phyloP scores from a whole-genome alignment of 2,797 vertebrate genomes.

The Poecilia velifera region DNA sequence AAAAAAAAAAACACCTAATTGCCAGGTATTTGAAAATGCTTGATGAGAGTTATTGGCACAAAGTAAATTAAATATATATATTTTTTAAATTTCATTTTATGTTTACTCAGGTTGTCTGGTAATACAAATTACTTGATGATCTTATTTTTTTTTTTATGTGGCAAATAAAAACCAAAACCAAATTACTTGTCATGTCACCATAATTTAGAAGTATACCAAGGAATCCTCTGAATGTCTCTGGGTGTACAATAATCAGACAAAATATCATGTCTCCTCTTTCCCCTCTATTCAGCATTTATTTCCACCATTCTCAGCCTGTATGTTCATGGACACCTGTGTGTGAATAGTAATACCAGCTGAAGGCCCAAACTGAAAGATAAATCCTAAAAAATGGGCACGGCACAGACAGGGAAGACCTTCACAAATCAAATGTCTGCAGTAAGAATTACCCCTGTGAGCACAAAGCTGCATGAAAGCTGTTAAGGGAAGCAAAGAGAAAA shows the following conservation, averaged over 20 bases:
- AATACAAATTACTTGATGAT: neutral
- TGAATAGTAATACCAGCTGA: conserved; percentile 1
- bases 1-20: neutral
- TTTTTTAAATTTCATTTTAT: neutral
- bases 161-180: neutral
- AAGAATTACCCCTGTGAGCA: conserved; percentile 40
- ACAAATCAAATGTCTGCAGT: conserved; percentile 48
- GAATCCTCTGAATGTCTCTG: neutral
- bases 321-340: conserved; percentile 10
- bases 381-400: conserved; percentile 7
- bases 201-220: neutral
- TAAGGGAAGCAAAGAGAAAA: conserved; percentile 46
- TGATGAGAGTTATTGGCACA: neutral
- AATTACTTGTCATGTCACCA: neutral
- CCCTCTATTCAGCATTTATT: neutral
- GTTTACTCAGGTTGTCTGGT: neutral
- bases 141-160: neutral
- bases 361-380: conserved; percentile 4
- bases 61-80: neutral
- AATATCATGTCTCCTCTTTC: neutral
- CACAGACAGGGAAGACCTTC: conserved; percentile 24
- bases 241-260: neutral
- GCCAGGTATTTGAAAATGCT: neutral
- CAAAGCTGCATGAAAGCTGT: conserved; percentile 53
- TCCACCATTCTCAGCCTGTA: neutral